Evolutionary conservation across 2,113 vertebrate genomes (phyloP).

Genomic region (Tychaedon coryphoeus): DNA sequence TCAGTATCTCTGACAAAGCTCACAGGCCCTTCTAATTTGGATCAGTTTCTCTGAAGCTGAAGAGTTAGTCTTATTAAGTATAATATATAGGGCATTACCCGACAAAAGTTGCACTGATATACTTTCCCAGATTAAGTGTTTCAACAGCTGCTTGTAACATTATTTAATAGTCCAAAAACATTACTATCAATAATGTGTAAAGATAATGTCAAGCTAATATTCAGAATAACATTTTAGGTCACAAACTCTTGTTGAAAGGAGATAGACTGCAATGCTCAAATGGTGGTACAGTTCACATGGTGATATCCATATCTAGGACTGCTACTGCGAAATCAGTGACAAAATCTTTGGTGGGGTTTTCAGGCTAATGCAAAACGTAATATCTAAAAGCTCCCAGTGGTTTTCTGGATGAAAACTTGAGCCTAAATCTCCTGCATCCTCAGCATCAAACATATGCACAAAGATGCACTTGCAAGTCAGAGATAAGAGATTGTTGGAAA

Average conservation of each 20-base stretch:
- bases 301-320: background rate
- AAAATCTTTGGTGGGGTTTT: background rate
- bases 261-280: background rate
- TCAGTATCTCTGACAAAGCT: background rate
- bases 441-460: background rate
- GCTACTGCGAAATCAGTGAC: background rate
- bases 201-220: background rate
- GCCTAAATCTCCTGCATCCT: background rate
- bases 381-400: background rate
- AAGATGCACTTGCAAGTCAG: background rate
- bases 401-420: background rate
- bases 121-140: background rate
- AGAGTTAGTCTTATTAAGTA: background rate
- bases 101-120: background rate
- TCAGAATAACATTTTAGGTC: background rate
- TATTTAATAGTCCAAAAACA: background rate
- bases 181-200: background rate
- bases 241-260: background rate
- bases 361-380: background rate
- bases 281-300: background rate
- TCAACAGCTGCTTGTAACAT: background rate
- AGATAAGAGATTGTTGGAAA: background rate
- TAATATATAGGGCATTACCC: background rate
- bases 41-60: background rate
- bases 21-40: background rate